Conservation (phyloP, 2,113 vertebrate genomes). For the Ornithorhynchus anatinus region DNA sequence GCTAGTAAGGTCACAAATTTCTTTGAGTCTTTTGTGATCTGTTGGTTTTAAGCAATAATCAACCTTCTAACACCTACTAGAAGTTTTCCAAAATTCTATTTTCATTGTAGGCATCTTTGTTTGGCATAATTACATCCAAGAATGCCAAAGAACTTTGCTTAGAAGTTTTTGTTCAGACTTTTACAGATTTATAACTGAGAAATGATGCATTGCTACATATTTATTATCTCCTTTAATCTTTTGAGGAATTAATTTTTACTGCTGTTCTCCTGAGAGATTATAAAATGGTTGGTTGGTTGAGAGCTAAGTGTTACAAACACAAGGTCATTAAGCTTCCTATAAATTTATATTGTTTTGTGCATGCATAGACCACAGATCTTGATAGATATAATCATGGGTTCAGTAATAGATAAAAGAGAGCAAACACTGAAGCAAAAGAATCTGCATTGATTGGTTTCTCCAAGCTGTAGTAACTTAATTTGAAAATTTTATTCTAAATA, state of each 20-base stretch:
- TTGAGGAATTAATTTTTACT: not conserved
- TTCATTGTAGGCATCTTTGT: conserved; percentile 19
- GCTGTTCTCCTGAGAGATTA: conserved; percentile 11
- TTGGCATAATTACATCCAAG: too few species aligned
- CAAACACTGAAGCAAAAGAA: not conserved
- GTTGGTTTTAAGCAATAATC: conserved; percentile 44
- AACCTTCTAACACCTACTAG: conserved; percentile 49
- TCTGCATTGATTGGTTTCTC: conserved; percentile 4
- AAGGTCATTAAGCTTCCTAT: too few species aligned
- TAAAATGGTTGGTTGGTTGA: not conserved
- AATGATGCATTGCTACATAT: not conserved
- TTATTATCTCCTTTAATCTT: not conserved
- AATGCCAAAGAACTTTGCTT: too few species aligned
- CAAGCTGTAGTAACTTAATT: conserved; percentile 10
- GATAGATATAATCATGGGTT: too few species aligned
- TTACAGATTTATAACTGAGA: too few species aligned
- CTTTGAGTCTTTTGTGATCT: conserved; percentile 34
- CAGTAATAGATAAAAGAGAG: not conserved
- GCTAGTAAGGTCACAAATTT: conserved; percentile 57
- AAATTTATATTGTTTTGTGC: too few species aligned
- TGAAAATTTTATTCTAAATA: conserved; percentile 10
- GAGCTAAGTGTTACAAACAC: not conserved
- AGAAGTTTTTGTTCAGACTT: too few species aligned
- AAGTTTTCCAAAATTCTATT: conserved; percentile 27
- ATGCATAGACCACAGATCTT: too few species aligned